phyloP scores from a whole-genome alignment of 1,140 invertebrate species.

The Limonius californicus region DNA sequence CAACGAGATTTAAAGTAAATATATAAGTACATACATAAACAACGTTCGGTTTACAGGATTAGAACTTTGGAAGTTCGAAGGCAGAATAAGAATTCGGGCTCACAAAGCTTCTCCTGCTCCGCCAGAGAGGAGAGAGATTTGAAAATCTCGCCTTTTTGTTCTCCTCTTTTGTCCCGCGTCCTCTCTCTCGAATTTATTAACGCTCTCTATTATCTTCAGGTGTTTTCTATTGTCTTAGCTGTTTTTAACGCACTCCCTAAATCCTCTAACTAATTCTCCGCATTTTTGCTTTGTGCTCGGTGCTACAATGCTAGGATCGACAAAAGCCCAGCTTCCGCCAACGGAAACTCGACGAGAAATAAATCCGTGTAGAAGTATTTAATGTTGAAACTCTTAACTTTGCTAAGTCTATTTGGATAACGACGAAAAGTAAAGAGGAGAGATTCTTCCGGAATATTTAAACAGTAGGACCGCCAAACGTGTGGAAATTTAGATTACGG shows the following conservation, averaged over 20 bases:
- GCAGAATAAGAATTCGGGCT: constrained; percentile 3
- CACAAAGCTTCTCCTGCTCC: background rate
- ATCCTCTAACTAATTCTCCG: background rate
- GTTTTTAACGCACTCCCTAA: background rate
- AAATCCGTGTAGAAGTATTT: background rate
- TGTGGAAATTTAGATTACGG: background rate
- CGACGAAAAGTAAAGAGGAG: background rate
- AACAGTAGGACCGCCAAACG: background rate
- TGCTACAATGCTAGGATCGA: background rate
- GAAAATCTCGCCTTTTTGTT: background rate
- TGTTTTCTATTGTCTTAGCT: background rate
- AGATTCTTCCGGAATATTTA: too few relatives aligned
- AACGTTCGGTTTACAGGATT: constrained; percentile 22
- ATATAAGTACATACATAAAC: constrained; percentile 24
- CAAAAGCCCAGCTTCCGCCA: background rate
- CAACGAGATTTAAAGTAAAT: constrained; percentile 22
- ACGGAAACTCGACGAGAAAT: background rate
- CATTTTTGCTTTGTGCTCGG: background rate
- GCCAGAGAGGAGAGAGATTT: background rate
- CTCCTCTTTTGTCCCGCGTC: background rate
- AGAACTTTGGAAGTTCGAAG: constrained; percentile 10
- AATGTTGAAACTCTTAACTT: background rate
- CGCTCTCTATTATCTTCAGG: background rate
- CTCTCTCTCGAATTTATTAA: background rate
- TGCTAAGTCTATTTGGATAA: background rate